Percentiles rank a stretch among this genome's conserved stretches.
Conservation (phyloP, 1,140 invertebrate species). For the Helicoverpa zea region DNA sequence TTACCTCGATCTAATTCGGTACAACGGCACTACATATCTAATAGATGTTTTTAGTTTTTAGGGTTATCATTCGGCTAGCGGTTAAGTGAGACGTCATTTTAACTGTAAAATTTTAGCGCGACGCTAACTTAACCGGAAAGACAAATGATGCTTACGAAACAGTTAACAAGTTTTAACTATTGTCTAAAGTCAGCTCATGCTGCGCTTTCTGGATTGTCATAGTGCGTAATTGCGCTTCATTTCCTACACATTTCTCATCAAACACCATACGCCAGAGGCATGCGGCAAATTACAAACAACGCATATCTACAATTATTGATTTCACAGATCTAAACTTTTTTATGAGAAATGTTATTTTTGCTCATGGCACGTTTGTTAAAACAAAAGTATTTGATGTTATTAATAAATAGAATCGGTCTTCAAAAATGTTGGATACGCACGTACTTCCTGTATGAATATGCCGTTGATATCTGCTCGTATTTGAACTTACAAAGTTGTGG, state of each 20-base stretch:
- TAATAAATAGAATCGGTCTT: constrained; percentile 17
- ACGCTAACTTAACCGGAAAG: constrained; percentile 33
- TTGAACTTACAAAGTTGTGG: constrained; percentile 52
- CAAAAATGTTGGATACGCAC: constrained; percentile 40
- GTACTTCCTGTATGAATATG: constrained; percentile 50
- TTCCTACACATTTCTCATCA: constrained; percentile 8
- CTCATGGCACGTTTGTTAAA: constrained; percentile 26
- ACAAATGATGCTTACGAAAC: constrained; percentile 22
- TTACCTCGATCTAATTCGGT: constrained; percentile 69
- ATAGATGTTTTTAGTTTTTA: constrained; percentile 55
- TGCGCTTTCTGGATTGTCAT: not conserved
- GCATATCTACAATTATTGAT: constrained; percentile 39
- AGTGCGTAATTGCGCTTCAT: not conserved
- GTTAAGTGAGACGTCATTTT: constrained; percentile 23
- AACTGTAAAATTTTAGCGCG: constrained; percentile 27
- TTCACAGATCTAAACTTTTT: constrained; percentile 24
- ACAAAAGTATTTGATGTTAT: constrained; percentile 6
- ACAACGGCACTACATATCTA: constrained; percentile 56
- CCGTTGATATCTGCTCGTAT: constrained; percentile 47
- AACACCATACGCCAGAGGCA: constrained; percentile 40
- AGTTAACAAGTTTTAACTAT: constrained; percentile 6
- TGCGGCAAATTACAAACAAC: constrained; percentile 38
- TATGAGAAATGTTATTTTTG: constrained; percentile 4
- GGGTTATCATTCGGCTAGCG: constrained; percentile 44
- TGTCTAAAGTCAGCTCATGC: not conserved